Evolutionary conservation across 2,113 vertebrate genomes (phyloP), one percentile per base, ranked within the genome.

Genomic region (Phycodurus eques): DNA sequence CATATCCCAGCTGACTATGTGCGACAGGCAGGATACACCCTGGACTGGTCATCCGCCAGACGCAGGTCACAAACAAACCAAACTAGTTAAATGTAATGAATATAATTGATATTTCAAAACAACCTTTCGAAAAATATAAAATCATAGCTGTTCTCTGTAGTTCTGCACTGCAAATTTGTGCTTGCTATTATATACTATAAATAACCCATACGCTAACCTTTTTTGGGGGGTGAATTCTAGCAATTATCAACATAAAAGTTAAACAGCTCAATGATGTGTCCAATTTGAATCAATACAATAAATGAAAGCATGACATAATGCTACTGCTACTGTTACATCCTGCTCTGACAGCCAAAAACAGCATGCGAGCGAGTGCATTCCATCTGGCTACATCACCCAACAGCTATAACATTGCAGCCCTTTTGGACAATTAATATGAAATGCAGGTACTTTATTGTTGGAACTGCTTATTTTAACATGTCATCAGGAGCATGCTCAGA

Each of bases 401-500:
- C 22, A 31, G 14, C 22, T 13, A 49, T 65, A 44, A 65, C 20
- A 44, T 13, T 44, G 62, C 62, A n/a, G 62, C 19, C 9, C 62
- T 65, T 64, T 13, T 63, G 46, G 46, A 35, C 9, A 53, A 44
- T 33, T 47, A 5, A 44, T 65, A 44, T 65, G 22, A 12, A 65
- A 35, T 44, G 71, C 53, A 33, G 42, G 51, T 13, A 8, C 51
- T 67, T 2, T 22, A 27, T 71, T 53, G n/a, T 63, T 15, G 49
- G 33, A 64, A 51, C 7, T 49, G 70, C 11, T 65, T 44, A 44
- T 61, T 61, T 61, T 31, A 61, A 61, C 59, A 33, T 60, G 59
- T 35, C 59, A 61, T 61, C 33, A 61, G 59, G 59, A 61, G 59
- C 31, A 61, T 61, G 59, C 31, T 31, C 59, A 61, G 59, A 61